Conservation (phyloP, 2,888 invertebrate species). For the Acleris literana region DNA sequence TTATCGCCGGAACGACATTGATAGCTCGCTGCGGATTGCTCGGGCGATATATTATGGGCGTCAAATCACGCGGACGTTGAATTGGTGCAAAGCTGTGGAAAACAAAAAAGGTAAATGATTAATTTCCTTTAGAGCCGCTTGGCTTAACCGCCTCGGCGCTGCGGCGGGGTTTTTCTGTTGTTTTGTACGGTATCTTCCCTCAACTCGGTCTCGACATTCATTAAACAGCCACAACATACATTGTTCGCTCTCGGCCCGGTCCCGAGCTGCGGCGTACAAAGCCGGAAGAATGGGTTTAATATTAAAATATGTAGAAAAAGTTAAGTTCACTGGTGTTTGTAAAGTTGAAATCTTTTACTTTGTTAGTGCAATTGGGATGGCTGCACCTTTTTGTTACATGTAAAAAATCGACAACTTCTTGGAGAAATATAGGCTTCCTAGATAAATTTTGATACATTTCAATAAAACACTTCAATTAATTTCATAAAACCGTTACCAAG, state of each 20-base stretch:
- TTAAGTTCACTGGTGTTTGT: not conserved
- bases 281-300: conserved; percentile 20
- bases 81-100: conserved; percentile 25
- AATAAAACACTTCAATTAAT: too few species aligned
- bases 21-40: conserved; percentile 18
- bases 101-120: conserved; percentile 35
- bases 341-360: not conserved
- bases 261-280: conserved; percentile 22
- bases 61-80: conserved; percentile 1
- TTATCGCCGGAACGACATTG: conserved; percentile 30
- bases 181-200: conserved; percentile 29
- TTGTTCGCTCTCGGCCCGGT: conserved; percentile 26
- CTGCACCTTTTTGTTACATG: too few species aligned
- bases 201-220: conserved; percentile 36
- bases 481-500: too few species aligned
- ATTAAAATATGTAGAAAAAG: not conserved
- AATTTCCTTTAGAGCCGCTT: conserved; percentile 34
- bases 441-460: too few species aligned
- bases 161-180: conserved; percentile 24
- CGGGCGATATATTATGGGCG: conserved; percentile 8
- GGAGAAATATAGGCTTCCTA: too few species aligned
- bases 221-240: conserved; percentile 35
- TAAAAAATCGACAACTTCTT: too few species aligned
- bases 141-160: conserved; percentile 30
- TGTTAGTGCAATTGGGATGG: not conserved